Base-by-base conservation (phyloP, 2,113 vertebrate genomes). In the Argyrosomus japonicus region DNA sequence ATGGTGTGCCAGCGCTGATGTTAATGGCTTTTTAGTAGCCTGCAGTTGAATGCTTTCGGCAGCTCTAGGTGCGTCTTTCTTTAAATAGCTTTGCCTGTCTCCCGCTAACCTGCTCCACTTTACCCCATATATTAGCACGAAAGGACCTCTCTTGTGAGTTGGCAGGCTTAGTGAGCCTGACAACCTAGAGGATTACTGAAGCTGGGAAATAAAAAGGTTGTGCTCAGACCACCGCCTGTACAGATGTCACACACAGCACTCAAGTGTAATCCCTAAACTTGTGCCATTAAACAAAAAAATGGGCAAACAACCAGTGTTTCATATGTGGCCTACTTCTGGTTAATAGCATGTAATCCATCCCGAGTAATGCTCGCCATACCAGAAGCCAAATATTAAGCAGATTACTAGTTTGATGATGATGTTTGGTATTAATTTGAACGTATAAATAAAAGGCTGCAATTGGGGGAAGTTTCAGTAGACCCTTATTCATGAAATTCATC, bases 201-300 rank as follows among this genome's bases (percentile, higher is more conserved):
- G 57, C 72, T 0, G 11, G 64, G 60, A 88, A 91, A 88, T 91
- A 84, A 88, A 88, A 92, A 88, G 89, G 87, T 87, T 84, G 75
- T 60, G 63, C 73, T 84, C 68, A 57, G 68, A 73, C 73, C 64
- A 62, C 79, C 58, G 43, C 64, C 79, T 60, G 62, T 85, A 64
- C 90, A 94, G 88, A 94, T 93, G 89, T 93, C 85, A 76, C 75
- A 70, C 23, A 68, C 77, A 68, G 75, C 77, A 60, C 88, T 88
- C 65, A 79, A 79, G 40, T 75, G 63, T 93, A 92, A 94, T 94
- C 93, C 85, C 62, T 27, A 74, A 89, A 92, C 83, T 68, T 81
- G 54, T 73, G 67, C 75, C 70, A 84, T 79, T 87, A 81, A 84
- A 87, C 88, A 85, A 67, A 72, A 79, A n/a, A 23, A 69, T 43